Conservation (phyloP, 2,888 invertebrate genomes). For the Caenorhabditis drosophilae region DNA sequence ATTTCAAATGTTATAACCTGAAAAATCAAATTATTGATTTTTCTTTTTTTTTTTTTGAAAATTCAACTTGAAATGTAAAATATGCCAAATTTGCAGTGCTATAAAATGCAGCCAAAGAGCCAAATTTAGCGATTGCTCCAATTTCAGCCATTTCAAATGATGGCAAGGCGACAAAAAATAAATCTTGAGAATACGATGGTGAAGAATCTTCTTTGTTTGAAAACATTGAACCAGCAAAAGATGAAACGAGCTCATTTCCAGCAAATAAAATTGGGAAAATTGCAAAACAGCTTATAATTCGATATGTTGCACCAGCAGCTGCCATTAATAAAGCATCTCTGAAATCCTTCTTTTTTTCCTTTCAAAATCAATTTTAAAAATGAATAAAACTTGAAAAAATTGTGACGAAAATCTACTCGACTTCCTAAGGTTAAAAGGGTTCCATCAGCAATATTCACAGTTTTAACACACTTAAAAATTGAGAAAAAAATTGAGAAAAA, state of each 20-base stretch:
- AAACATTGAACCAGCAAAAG: constrained; percentile 10
- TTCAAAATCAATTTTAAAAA: constrained; percentile 4
- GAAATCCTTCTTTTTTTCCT: too few species aligned
- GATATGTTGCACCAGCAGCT: constrained; percentile 19
- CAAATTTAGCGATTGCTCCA: constrained; percentile 5
- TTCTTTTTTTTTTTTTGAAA: too few species aligned
- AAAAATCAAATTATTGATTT: not conserved
- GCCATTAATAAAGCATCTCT: constrained; percentile 22
- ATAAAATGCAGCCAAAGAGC: constrained; percentile 6
- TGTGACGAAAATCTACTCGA: constrained; percentile 22
- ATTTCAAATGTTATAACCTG: constrained; percentile 27
- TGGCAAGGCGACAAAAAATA: constrained; percentile 28
- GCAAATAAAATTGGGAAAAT: constrained; percentile 13
- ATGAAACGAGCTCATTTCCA: constrained; percentile 15
- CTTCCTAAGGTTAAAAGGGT: constrained; percentile 21
- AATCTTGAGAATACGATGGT: constrained; percentile 20
- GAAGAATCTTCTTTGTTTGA: constrained; percentile 11
- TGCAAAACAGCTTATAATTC: constrained; percentile 15
- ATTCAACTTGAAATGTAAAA: constrained; percentile 23
- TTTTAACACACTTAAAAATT: constrained; percentile 19
- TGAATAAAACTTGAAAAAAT: constrained; percentile 14
- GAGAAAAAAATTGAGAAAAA: too few species aligned
- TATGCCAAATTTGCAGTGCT: constrained; percentile 18
- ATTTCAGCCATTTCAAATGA: constrained; percentile 15
- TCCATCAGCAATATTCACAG: constrained; percentile 29